Evolutionary conservation across 2,113 vertebrate genomes (phyloP).

Genomic region (Bos indicus): DNA sequence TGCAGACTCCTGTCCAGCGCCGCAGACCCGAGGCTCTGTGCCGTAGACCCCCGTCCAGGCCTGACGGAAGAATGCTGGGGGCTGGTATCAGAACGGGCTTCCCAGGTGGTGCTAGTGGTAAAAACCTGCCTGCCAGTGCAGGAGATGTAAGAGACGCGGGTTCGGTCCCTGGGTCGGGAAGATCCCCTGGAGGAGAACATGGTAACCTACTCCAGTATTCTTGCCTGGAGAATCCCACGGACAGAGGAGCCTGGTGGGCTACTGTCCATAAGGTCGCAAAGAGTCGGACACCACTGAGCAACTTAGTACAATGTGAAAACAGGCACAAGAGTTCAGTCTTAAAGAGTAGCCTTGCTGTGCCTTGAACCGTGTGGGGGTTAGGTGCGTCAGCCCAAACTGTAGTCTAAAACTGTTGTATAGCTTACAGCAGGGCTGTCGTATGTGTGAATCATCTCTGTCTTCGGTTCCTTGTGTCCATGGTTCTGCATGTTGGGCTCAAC

Average conservation of each 20-base stretch:
- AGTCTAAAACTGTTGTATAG: neutral
- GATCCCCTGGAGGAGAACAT: neutral
- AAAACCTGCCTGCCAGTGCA: neutral
- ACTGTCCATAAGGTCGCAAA: neutral
- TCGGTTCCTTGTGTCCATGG: neutral
- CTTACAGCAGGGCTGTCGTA: neutral
- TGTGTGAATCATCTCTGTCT: neutral
- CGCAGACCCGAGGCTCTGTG: neutral
- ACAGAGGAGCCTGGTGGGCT: neutral
- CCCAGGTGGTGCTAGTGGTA: neutral
- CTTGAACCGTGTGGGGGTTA: neutral
- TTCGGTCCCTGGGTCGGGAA: neutral
- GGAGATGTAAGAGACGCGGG: neutral
- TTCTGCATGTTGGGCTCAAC: neutral
- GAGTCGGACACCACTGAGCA: neutral
- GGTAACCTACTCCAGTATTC: neutral
- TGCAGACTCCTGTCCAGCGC: neutral
- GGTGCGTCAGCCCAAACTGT: neutral
- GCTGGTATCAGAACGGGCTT: neutral
- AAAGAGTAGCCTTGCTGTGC: neutral
- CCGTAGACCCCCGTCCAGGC: neutral
- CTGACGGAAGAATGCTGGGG: neutral
- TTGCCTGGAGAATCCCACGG: neutral
- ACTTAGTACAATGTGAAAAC: neutral
- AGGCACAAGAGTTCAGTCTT: neutral